These are phyloP conservation scores for Parambassis ranga DNA, from an alignment of 2,797 vertebrate species.

Conservation along the genomic window DNA sequence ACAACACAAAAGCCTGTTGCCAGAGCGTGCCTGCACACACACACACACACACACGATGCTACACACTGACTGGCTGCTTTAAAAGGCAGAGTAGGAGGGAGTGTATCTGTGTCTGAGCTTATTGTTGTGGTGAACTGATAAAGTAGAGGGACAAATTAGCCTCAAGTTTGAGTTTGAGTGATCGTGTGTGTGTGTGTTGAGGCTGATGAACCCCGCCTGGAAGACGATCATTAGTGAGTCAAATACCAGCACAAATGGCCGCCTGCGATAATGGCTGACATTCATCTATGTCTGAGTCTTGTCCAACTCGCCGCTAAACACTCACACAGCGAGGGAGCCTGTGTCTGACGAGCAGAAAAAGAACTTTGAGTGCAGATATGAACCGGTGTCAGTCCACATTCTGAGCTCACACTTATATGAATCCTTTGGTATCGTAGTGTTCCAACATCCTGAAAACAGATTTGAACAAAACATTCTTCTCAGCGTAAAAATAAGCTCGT, in stretches of 20 bases:
- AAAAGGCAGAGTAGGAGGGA: neutral
- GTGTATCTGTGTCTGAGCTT: neutral
- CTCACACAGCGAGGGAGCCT: conserved; percentile 43
- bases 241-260: conserved; percentile 74
- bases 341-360: conserved; percentile 18
- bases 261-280: conserved; percentile 75
- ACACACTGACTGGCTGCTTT: neutral
- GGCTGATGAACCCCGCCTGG: conserved; percentile 61
- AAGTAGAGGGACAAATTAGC: conserved; percentile 45
- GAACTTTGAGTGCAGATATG: conserved; percentile 4
- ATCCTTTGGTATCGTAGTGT: too few relatives aligned
- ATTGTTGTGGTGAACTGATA: conserved; percentile 21
- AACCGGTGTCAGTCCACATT: neutral
- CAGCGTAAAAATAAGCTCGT: neutral
- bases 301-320: conserved; percentile 68
- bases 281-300: conserved; percentile 75
- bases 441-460: conserved; percentile 29
- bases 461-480: conserved; percentile 22
- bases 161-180: conserved; percentile 23
- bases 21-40: neutral
- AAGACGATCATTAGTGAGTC: conserved; percentile 73
- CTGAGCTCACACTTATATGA: neutral
- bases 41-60: neutral
- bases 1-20: conserved; percentile 8
- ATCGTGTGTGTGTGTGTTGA: conserved; percentile 23